Percentiles rank a stretch among this genome's conserved stretches.
These are phyloP conservation scores for Clamator glandarius DNA, from an alignment of 2,797 vertebrate genomes.

Conservation along the genomic window DNA sequence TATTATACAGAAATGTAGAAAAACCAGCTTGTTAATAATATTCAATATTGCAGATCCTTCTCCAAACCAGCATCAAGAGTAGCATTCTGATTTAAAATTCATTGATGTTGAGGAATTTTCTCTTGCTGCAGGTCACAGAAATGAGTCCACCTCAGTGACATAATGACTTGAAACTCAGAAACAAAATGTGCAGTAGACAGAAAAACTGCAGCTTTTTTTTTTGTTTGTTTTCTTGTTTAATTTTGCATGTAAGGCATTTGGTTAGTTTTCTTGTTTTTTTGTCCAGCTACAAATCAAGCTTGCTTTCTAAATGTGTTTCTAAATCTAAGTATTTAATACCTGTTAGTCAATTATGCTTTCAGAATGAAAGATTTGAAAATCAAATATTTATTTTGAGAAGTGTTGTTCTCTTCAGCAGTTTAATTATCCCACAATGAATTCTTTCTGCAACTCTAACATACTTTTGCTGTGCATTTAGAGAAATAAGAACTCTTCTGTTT, in stretches of 20 bases:
- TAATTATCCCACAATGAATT: background rate
- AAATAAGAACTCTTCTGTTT: background rate
- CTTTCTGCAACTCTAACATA: background rate
- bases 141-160: background rate
- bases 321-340: background rate
- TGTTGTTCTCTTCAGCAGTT: background rate
- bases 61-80: background rate
- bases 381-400: background rate
- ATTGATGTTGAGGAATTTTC: background rate
- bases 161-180: background rate
- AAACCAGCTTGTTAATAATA: background rate
- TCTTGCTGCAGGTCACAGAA: background rate
- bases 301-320: background rate
- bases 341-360: background rate
- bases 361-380: background rate
- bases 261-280: background rate
- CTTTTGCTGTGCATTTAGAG: background rate
- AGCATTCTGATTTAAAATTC: background rate
- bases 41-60: background rate
- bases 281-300: background rate
- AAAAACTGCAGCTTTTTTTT: background rate
- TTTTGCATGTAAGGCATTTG: background rate
- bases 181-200: background rate
- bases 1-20: background rate
- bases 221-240: background rate